phyloP scores from a whole-genome alignment of 2,888 invertebrate species.

The Tolmerus cingulatus region DNA sequence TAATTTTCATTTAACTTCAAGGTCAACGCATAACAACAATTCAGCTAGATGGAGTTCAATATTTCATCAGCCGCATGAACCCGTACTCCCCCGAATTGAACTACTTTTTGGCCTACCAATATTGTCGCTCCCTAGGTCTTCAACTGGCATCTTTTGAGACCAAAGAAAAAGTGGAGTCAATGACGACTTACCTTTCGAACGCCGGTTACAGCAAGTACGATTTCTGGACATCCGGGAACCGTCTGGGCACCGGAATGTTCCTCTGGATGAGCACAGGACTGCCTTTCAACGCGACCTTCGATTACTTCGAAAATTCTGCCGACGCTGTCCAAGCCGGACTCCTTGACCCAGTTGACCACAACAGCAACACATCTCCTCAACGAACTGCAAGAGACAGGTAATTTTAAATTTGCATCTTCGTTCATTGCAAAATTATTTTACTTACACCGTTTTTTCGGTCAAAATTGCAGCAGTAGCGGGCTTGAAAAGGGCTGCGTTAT shows the following conservation, averaged over 20 bases:
- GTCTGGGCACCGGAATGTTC: conserved; percentile 85
- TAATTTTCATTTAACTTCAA: conserved; percentile 54
- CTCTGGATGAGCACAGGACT: conserved; percentile 90
- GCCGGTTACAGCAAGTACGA: conserved; percentile 86
- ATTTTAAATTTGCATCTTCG: conserved; percentile 37
- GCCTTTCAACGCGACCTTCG: conserved; percentile 88
- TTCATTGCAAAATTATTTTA: neutral
- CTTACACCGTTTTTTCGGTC: neutral
- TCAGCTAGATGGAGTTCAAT: conserved; percentile 84
- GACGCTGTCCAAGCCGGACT: conserved; percentile 61
- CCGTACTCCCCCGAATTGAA: conserved; percentile 86
- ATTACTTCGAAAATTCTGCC: conserved; percentile 75
- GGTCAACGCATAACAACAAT: conserved; percentile 88
- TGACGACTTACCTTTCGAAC: conserved; percentile 82
- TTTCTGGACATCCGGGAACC: conserved; percentile 90
- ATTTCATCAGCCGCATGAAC: conserved; percentile 87
- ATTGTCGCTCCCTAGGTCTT: conserved; percentile 84
- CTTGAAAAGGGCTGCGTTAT: conserved; percentile 78
- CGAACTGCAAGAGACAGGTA: conserved; percentile 76
- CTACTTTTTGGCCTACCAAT: conserved; percentile 87
- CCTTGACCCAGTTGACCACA: conserved; percentile 69
- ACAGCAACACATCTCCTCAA: conserved; percentile 80
- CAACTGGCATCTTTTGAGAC: conserved; percentile 87
- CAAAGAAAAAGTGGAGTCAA: conserved; percentile 85
- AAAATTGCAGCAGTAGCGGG: conserved; percentile 67